Evolutionary conservation across 2,113 vertebrate species (phyloP).

Genomic region (Sebastes schlegelii): DNA sequence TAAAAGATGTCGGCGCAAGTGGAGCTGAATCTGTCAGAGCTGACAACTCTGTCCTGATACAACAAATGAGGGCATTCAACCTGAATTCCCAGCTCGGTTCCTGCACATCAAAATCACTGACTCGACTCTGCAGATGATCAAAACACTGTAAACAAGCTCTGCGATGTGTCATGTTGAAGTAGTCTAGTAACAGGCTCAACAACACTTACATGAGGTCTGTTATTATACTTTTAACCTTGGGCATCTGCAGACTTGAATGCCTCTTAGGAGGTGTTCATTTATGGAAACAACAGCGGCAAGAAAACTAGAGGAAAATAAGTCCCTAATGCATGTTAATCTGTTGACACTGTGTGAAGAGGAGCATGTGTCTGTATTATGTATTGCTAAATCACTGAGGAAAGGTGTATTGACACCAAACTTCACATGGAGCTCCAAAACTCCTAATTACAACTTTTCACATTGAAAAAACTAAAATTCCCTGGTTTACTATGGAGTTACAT

Average conservation of each 20-base stretch:
- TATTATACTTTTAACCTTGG: conserved; percentile 23
- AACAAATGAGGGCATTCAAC: neutral
- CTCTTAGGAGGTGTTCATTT: neutral
- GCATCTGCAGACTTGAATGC: neutral
- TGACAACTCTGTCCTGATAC: conserved; percentile 46
- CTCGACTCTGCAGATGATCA: conserved; percentile 22
- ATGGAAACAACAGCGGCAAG: conserved; percentile 6
- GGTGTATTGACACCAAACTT: neutral
- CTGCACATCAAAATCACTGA: conserved; percentile 8
- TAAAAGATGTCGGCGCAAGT: conserved; percentile 27
- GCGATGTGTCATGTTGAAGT: neutral
- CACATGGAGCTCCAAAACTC: neutral
- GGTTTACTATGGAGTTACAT: too few species aligned
- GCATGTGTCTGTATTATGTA: conserved; percentile 3
- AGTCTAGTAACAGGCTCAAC: too few species aligned
- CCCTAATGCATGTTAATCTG: conserved; percentile 46
- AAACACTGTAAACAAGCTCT: conserved; percentile 33
- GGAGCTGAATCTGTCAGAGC: conserved; percentile 50
- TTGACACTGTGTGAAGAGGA: conserved; percentile 20
- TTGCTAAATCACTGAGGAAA: neutral
- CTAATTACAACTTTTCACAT: neutral
- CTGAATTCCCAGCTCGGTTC: conserved; percentile 10
- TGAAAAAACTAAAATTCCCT: too few species aligned
- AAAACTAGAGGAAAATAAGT: conserved; percentile 1
- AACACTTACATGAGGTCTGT: neutral